phyloP scores from a whole-genome alignment of 2,797 vertebrate species.

The Arnoldichthys spilopterus region DNA sequence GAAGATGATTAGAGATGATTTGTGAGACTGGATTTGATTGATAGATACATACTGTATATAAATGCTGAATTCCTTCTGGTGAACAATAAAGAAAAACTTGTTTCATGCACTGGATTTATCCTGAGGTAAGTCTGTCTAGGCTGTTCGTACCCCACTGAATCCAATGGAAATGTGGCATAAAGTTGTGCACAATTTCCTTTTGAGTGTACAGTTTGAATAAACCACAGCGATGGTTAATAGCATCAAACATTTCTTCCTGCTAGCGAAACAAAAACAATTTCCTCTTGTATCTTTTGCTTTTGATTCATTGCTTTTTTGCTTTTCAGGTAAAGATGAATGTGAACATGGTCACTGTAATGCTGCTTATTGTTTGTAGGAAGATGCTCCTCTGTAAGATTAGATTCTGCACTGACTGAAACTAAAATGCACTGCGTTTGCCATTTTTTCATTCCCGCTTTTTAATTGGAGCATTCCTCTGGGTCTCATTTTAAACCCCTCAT shows the following conservation, averaged over 20 bases:
- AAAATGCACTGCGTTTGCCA: neutral
- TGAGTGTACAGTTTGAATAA: no score
- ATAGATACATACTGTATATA: no score
- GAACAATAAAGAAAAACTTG: no score
- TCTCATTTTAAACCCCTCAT: slow-evolving; percentile 20
- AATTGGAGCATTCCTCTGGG: slow-evolving; percentile 25
- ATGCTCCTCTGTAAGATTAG: neutral
- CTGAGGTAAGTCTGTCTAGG: no score
- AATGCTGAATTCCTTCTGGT: no score
- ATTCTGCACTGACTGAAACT: neutral
- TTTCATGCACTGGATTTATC: no score
- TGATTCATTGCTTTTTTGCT: neutral
- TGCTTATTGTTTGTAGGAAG: neutral
- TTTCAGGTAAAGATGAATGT: neutral
- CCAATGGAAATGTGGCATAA: no score
- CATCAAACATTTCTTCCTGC: neutral
- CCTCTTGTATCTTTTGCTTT: neutral
- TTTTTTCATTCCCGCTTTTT: slow-evolving; percentile 5
- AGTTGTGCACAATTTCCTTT: no score
- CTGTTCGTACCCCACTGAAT: no score
- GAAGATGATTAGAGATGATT: neutral
- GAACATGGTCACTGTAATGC: neutral
- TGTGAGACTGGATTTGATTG: no score
- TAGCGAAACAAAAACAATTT: no score
- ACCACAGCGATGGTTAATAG: neutral